phyloP scores from a whole-genome alignment of 2,113 vertebrate species.

The Genyomyrus donnyi region DNA sequence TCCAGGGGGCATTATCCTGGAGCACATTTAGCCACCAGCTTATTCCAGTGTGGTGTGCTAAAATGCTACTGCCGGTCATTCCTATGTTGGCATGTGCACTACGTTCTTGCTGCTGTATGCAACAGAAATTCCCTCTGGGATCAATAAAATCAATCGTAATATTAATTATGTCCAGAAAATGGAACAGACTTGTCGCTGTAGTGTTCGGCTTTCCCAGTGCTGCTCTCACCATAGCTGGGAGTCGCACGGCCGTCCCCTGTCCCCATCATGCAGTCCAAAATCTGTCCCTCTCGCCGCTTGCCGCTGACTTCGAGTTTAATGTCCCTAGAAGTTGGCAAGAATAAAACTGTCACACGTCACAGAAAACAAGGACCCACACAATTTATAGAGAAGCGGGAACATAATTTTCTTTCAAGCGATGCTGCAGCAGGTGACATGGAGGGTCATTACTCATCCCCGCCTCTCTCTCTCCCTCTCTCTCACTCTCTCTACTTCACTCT shows the following conservation, averaged over 20 bases:
- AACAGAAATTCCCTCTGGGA: not conserved
- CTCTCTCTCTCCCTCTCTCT: not conserved
- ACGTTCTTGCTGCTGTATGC: not conserved
- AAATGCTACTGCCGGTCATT: not conserved
- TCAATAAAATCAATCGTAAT: not conserved
- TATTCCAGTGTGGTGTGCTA: not conserved
- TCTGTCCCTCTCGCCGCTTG: not conserved
- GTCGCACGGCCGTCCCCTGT: not conserved
- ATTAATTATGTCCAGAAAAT: not conserved
- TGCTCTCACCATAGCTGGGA: not conserved
- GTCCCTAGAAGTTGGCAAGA: constrained; percentile 23
- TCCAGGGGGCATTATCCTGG: not conserved
- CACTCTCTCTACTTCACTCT: not conserved
- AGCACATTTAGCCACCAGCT: not conserved
- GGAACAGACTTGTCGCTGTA: not conserved
- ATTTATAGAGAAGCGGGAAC: constrained; percentile 31
- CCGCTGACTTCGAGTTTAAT: constrained; percentile 24
- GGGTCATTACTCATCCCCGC: constrained; percentile 32
- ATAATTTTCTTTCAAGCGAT: constrained; percentile 35
- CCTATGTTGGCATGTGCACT: not conserved
- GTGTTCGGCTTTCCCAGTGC: not conserved
- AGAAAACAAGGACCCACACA: constrained; percentile 18
- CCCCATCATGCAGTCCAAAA: not conserved
- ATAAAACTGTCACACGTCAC: constrained; percentile 29
- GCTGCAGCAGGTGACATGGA: constrained; percentile 22